These are phyloP conservation scores for Lemur catta DNA, from an alignment of 2,797 vertebrate genomes.

Conservation along the genomic window DNA sequence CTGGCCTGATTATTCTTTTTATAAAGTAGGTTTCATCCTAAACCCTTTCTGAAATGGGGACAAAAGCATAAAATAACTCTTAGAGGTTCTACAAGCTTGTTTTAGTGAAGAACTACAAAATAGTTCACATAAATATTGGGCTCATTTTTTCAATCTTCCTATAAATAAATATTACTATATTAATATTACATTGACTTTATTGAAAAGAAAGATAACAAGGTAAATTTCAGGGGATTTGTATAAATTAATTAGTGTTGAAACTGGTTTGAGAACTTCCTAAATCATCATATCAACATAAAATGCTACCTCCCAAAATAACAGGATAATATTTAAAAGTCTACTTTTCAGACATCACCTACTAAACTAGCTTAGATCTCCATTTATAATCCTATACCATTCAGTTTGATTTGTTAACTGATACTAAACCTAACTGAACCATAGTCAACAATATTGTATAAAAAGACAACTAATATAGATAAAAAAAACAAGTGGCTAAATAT, in stretches of 20 bases:
- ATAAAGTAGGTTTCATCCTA: not conserved
- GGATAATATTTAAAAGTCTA: not conserved
- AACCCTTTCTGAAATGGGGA: not conserved
- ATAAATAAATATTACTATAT: not conserved
- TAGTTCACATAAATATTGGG: not conserved
- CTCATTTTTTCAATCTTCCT: not conserved
- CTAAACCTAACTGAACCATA: not conserved
- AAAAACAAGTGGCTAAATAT: not conserved
- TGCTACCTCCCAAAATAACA: not conserved
- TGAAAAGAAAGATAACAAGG: not conserved
- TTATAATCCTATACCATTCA: not conserved
- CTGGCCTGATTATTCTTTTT: not conserved
- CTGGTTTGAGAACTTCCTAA: not conserved
- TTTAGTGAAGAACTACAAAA: conserved; percentile 2
- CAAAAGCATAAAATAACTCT: not conserved
- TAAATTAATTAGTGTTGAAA: not conserved
- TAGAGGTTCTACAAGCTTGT: not conserved
- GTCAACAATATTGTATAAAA: not conserved
- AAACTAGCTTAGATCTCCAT: not conserved
- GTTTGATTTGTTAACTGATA: not conserved
- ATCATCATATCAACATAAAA: not conserved
- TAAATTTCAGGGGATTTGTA: not conserved
- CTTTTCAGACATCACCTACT: not conserved
- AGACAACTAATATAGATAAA: not conserved
- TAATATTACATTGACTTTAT: not conserved